Base-by-base conservation (phyloP, 2,888 invertebrate genomes). In the Lasius fuliginosus region DNA sequence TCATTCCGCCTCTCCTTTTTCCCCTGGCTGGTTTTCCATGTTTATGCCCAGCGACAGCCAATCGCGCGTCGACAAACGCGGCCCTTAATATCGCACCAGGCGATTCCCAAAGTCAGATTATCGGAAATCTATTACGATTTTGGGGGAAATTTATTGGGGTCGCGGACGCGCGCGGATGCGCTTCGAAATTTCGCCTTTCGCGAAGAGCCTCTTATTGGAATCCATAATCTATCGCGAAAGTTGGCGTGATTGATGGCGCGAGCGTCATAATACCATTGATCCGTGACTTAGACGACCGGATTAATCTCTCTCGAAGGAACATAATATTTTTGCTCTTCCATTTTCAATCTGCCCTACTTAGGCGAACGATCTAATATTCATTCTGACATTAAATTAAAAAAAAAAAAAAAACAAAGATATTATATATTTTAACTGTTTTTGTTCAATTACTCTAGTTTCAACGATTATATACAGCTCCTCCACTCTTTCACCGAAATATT, bases 101-200 rank as follows among this genome's bases (percentile, higher is more conserved):
- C 33, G 58, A 79, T 79, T 71, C 12, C 71, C 42, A 71, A 79
- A 79, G 60, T 58, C 58, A 23, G 79, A 79, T 79, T 79, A 71
- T 79, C 58, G 71, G 71, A 79, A 79, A 79, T 79, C 58, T 79
- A 79, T 79, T 79, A 77, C 69, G 60, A 79, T 71, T 71, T 79
- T 33, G 71, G 8, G 46, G 23, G 18, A 71, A 71, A 79, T 79
- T 79, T 79, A 46, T 79, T 23, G 23, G 15, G 58, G 15, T 71
- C 79, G 33, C 27, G 27, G 2, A 1, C 2, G 33, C 33, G 33
- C 79, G 33, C 18, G 30, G 42, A 71, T 79, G 23, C 53, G 27
- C 69, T 1, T 68, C 27, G 69, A 77, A 77, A 77, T 68, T 77
- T 69, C 27, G 36, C 36, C 40, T 68, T 76, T 68, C 18, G 56